phyloP scores from a whole-genome alignment of 2,888 invertebrate genomes.

The Hirtodrosophila alboralis region DNA sequence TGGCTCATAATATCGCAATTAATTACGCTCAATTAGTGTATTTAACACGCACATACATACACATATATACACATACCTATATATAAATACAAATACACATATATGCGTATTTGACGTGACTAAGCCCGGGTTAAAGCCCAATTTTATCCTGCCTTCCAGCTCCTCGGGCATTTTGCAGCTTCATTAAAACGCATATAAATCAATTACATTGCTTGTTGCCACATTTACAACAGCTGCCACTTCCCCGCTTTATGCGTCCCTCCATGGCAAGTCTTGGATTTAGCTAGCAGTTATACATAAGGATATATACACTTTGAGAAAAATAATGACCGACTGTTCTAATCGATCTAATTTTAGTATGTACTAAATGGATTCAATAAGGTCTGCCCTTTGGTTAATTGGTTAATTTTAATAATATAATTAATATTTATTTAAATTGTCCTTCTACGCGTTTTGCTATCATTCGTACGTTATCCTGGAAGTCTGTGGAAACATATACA shows the following conservation, averaged over 20 bases:
- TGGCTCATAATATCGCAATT: conserved; percentile 38
- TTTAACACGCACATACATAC: conserved; percentile 23
- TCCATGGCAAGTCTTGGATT: neutral
- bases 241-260: neutral
- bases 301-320: too few relatives aligned
- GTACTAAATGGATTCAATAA: too few relatives aligned
- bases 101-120: neutral
- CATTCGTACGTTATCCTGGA: too few relatives aligned
- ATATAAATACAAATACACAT: neutral
- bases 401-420: too few relatives aligned
- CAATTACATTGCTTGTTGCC: conserved; percentile 59
- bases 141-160: neutral
- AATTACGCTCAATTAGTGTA: conserved; percentile 63
- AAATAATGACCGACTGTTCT: too few relatives aligned
- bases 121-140: neutral
- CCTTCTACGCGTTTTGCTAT: too few relatives aligned
- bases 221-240: conserved; percentile 26
- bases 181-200: conserved; percentile 66
- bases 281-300: too few relatives aligned
- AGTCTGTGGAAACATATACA: too few relatives aligned
- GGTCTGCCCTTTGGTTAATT: too few relatives aligned
- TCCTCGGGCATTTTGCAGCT: conserved; percentile 30
- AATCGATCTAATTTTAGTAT: too few relatives aligned
- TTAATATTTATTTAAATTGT: too few relatives aligned
- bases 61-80: neutral